A percentile compares a stretch with the other conserved stretches of the same genome.
Conservation (phyloP, 2,888 invertebrate genomes). For the Temnothorax rugatulus region DNA sequence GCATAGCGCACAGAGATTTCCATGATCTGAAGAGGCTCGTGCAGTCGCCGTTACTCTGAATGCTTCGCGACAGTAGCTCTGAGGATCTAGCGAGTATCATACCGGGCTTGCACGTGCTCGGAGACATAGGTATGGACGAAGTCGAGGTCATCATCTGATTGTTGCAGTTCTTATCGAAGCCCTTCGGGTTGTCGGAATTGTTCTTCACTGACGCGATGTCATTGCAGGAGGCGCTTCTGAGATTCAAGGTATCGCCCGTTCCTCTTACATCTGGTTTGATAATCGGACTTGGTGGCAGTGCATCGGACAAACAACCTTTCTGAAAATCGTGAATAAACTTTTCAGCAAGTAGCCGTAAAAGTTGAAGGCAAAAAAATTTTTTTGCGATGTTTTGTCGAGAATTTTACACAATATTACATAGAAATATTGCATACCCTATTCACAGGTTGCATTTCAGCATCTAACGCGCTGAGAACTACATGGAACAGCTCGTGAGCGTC, state of each 20-base stretch:
- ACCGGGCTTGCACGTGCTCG: constrained; percentile 78
- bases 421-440: constrained; percentile 87
- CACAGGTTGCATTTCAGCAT: constrained; percentile 92
- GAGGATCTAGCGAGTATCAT: constrained; percentile 84
- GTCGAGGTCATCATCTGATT: constrained; percentile 75
- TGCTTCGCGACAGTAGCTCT: constrained; percentile 73
- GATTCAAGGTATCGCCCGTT: constrained; percentile 77
- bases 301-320: constrained; percentile 93
- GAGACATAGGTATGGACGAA: constrained; percentile 77
- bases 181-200: constrained; percentile 66
- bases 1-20: constrained; percentile 81
- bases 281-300: constrained; percentile 85
- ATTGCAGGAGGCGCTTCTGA: constrained; percentile 83
- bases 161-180: constrained; percentile 76
- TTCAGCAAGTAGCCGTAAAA: constrained; percentile 29
- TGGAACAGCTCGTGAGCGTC: constrained; percentile 98
- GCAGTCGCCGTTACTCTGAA: constrained; percentile 61
- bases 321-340: constrained; percentile 72
- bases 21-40: constrained; percentile 77
- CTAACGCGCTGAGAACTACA: constrained; percentile 95
- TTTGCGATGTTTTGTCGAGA: neutral
- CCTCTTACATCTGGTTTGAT: constrained; percentile 76
- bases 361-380: constrained; percentile 16
- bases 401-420: neutral
- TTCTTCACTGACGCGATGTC: constrained; percentile 80